A percentile compares a stretch with the other conserved stretches of the same genome.
These are phyloP conservation scores for Chloropsis hardwickii DNA, from an alignment of 2,113 vertebrate species.

Conservation along the genomic window DNA sequence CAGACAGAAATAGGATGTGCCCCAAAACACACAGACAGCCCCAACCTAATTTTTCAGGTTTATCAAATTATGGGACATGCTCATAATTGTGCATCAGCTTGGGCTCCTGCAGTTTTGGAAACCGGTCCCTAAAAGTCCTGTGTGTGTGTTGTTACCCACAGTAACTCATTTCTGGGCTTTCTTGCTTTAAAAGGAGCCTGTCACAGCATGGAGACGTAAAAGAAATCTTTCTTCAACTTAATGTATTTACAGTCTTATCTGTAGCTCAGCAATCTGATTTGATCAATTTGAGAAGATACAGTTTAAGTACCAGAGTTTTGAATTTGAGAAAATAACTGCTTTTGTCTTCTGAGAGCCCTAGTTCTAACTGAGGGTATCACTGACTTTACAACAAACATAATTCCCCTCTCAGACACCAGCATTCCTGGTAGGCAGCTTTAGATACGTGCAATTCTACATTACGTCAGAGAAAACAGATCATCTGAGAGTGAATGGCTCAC, in stretches of 20 bases:
- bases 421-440: neutral
- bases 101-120: neutral
- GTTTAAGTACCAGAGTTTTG: neutral
- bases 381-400: neutral
- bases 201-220: neutral
- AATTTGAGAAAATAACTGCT: neutral
- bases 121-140: neutral
- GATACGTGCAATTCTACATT: neutral
- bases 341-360: neutral
- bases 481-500: neutral
- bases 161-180: neutral
- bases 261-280: neutral
- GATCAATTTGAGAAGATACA: neutral
- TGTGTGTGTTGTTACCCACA: neutral
- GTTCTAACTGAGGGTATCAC: neutral
- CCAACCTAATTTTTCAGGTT: neutral
- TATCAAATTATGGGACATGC: neutral
- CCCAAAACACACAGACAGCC: neutral
- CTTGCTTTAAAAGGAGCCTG: neutral
- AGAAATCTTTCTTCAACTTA: neutral
- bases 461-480: neutral
- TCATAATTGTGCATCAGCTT: neutral
- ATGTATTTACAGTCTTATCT: neutral
- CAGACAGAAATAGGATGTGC: neutral
- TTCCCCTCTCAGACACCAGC: neutral